A percentile compares a stretch with the other conserved stretches of the same genome.
Conservation (phyloP, 2,797 vertebrate genomes). For the Coreius guichenoti region DNA sequence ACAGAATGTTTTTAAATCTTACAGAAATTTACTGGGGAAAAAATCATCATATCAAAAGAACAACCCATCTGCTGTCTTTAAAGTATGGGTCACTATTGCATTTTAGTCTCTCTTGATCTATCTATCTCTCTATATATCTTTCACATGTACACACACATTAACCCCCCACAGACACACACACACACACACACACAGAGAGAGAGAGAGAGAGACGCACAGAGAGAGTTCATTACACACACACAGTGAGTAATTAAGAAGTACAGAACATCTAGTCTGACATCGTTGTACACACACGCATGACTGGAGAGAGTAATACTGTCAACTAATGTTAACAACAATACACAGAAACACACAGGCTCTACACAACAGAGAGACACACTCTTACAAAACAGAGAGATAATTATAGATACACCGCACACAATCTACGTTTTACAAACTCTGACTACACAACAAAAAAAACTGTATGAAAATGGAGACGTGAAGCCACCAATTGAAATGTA, state of each 20-base stretch:
- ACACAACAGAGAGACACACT: conserved; percentile 28
- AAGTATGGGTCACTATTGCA: neutral
- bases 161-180: neutral
- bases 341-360: conserved; percentile 22
- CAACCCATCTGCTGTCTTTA: neutral
- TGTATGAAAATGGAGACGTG: neutral
- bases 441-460: conserved; percentile 32
- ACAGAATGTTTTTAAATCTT: neutral
- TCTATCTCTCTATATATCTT: neutral
- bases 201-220: no score
- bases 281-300: conserved; percentile 60
- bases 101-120: neutral
- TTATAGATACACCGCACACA: conserved; percentile 20
- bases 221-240: conserved; percentile 54
- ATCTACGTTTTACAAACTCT: neutral
- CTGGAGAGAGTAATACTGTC: conserved; percentile 61
- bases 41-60: neutral
- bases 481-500: neutral
- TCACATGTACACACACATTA: neutral
- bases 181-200: neutral
- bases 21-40: neutral
- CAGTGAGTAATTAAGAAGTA: conserved; percentile 58
- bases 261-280: conserved; percentile 59
- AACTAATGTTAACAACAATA: conserved; percentile 55
- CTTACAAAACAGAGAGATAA: conserved; percentile 35